Base-by-base conservation (phyloP, 1,140 invertebrate genomes). In the Drosophila ercepeae region DNA sequence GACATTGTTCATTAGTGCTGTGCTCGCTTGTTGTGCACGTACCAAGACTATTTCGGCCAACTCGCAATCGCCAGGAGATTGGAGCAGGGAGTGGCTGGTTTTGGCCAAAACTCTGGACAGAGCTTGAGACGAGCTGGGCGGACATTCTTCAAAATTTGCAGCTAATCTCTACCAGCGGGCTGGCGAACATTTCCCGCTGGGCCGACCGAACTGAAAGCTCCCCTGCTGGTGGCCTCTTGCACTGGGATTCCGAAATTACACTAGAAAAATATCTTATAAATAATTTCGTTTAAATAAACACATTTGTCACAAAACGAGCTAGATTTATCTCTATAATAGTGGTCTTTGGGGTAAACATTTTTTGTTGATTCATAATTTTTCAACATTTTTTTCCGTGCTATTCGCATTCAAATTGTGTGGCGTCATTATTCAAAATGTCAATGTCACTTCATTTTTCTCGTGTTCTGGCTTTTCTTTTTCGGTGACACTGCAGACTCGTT, bases 341-440 rank as follows among this genome's bases (percentile, higher is more conserved):
- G 4, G 4, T 42, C 16, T 41, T 18, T 9, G 9, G 3, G 9
- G 3, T n/a, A 11, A 9, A 11, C 29, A n/a, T 32, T 32, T 32
- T 1, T n/a, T n/a, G n/a, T n/a, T n/a, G n/a, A n/a, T n/a, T n/a
- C n/a, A n/a, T n/a, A n/a, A 11, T 42, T 18, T 19, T 8, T 42
- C 0, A 42, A 42, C 16, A 8, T 9, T 42, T 42, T 3, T 42
- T 39, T 2, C 23, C 3, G 60, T 64, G 60, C 53, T 45, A 3
- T 16, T 14, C 44, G 16, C 44, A 63, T 44, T 63, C 16, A 49
- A 54, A 34, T 54, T 52, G 42, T 75, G 65, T 83, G 75, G 71
- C 44, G 82, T 86, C 82, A 86, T 86, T 86, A 86, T 88, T 86
- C 82, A 86, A 86, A 86, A 86, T 86, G 82, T 88, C 82, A 86